A percentile compares a stretch with the other conserved stretches of the same genome.
These are phyloP conservation scores for Girardia tigrina DNA, from an alignment of 2,888 invertebrate genomes.

Conservation along the genomic window DNA sequence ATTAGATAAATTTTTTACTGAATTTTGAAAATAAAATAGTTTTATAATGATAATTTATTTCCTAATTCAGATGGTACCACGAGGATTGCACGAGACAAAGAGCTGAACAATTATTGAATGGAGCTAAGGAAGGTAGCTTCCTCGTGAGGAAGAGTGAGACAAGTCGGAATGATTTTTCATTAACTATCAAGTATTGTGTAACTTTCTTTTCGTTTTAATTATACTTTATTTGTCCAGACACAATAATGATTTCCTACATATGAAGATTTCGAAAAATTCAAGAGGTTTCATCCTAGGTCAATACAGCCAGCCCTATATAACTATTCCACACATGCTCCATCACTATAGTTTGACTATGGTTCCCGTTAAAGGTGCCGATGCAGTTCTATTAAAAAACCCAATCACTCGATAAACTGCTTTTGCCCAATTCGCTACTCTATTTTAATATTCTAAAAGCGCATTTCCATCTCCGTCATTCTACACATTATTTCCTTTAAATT, in stretches of 20 bases:
- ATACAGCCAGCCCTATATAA: slow-evolving; percentile 77
- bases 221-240: slow-evolving; percentile 58
- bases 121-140: slow-evolving; percentile 76
- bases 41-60: too few relatives aligned
- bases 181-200: slow-evolving; percentile 68
- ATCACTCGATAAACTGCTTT: slow-evolving; percentile 50
- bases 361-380: slow-evolving; percentile 84
- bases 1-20: too few relatives aligned
- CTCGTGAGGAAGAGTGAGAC: slow-evolving; percentile 84
- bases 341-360: slow-evolving; percentile 81
- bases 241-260: slow-evolving; percentile 85
- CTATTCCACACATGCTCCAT: slow-evolving; percentile 82
- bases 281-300: slow-evolving; percentile 74
- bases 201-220: background rate
- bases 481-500: background rate
- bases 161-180: slow-evolving; percentile 76
- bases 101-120: slow-evolving; percentile 71
- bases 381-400: slow-evolving; percentile 82
- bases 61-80: slow-evolving; percentile 65
- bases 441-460: background rate
- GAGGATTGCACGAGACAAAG: slow-evolving; percentile 77
- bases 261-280: slow-evolving; percentile 69
- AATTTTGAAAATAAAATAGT: too few relatives aligned
- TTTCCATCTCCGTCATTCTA: background rate
- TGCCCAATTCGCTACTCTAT: too few relatives aligned